Evolutionary conservation across 2,888 invertebrate genomes (phyloP).

Genomic region (Tuta absoluta): DNA sequence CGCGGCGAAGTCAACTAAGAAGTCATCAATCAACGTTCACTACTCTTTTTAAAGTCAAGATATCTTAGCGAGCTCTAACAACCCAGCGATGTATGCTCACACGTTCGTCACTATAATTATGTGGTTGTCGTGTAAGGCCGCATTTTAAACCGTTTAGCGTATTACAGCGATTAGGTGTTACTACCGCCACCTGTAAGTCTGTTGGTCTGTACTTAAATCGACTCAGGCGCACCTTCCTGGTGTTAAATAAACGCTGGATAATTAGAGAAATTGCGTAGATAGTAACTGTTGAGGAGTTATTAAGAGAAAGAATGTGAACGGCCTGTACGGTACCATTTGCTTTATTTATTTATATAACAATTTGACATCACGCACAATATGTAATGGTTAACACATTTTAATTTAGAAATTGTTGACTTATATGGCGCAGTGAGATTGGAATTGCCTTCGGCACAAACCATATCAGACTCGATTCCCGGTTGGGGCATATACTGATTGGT

Average conservation of each 20-base stretch:
- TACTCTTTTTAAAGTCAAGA: background rate
- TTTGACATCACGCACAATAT: too few species aligned
- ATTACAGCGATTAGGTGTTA: constrained; percentile 16
- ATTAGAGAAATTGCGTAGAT: constrained; percentile 11
- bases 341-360: too few species aligned
- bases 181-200: constrained; percentile 8
- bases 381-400: background rate
- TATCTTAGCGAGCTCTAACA: background rate
- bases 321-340: background rate
- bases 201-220: constrained; percentile 12
- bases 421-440: too few species aligned
- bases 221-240: constrained; percentile 11
- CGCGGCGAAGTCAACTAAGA: too few species aligned
- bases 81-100: background rate
- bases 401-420: too few species aligned
- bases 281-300: constrained; percentile 12
- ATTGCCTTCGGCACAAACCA: too few species aligned
- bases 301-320: background rate
- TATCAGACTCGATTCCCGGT: too few species aligned
- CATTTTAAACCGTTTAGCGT: constrained; percentile 18
- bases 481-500: too few species aligned
- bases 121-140: background rate
- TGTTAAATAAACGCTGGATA: constrained; percentile 14
- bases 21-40: background rate
- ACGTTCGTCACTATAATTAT: background rate